Conservation (phyloP, 2,888 invertebrate species). For the Craniophora ligustri region DNA sequence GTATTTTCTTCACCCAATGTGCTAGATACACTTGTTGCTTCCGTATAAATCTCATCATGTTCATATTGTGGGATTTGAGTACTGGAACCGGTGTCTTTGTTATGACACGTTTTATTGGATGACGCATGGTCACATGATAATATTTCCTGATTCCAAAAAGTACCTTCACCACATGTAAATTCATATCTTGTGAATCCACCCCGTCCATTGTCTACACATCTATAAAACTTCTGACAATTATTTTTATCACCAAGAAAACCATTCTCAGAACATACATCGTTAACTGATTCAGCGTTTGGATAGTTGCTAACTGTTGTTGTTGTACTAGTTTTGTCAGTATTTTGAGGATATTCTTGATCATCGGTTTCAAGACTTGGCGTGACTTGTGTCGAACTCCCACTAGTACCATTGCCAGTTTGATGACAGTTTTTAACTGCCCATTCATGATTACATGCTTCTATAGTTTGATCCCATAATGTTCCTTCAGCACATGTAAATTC, state of each 20-base stretch:
- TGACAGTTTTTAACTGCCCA: constrained; percentile 62
- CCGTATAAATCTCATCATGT: constrained; percentile 47
- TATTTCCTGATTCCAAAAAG: constrained; percentile 92
- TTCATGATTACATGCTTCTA: constrained; percentile 88
- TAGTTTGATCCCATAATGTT: constrained; percentile 88
- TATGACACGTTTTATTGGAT: constrained; percentile 36
- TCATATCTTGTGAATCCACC: constrained; percentile 90
- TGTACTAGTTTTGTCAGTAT: constrained; percentile 31
- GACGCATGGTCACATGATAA: constrained; percentile 91
- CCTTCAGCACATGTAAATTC: constrained; percentile 88
- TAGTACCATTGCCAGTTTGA: constrained; percentile 41
- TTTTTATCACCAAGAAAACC: constrained; percentile 90
- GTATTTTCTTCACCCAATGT: constrained; percentile 29
- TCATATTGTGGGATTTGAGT: constrained; percentile 37
- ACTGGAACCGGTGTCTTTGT: constrained; percentile 39
- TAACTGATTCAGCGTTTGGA: constrained; percentile 13
- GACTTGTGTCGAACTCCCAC: constrained; percentile 12
- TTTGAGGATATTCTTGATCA: constrained; percentile 27
- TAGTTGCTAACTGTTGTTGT: constrained; percentile 6
- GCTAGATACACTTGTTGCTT: constrained; percentile 41
- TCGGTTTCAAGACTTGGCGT: constrained; percentile 10
- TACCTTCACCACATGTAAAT: constrained; percentile 92
- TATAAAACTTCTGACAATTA: constrained; percentile 93
- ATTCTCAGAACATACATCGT: constrained; percentile 32
- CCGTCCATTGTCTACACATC: constrained; percentile 91